Conservation (phyloP, 23 tunicate genomes). For the Trididemnum miniatum region DNA sequence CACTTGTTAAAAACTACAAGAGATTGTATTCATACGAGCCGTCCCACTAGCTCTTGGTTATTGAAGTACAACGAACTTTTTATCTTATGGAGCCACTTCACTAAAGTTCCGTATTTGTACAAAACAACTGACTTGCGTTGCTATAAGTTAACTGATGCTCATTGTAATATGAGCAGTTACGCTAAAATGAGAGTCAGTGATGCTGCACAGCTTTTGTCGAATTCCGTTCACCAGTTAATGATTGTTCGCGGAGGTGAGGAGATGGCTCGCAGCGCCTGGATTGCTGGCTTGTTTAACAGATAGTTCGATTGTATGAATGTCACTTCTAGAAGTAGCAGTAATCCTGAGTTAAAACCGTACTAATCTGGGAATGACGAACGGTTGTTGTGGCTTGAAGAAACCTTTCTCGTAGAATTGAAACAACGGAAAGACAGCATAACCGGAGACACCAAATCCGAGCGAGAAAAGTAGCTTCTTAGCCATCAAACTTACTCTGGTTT, state of each 20-base stretch:
- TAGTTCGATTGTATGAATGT: conserved; percentile 34
- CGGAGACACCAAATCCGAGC: background rate
- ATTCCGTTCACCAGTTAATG: conserved; percentile 14
- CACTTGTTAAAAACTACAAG: too few species aligned
- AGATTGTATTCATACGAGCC: too few species aligned
- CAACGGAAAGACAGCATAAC: conserved; percentile 6
- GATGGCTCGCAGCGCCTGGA: conserved; percentile 37
- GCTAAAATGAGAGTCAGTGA: conserved; percentile 34
- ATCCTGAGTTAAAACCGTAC: conserved; percentile 3
- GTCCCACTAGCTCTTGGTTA: background rate
- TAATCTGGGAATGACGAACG: background rate
- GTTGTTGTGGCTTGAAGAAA: background rate
- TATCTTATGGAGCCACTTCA: conserved; percentile 14
- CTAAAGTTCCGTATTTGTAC: conserved; percentile 20
- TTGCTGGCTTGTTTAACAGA: conserved; percentile 24
- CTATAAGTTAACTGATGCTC: conserved; percentile 27
- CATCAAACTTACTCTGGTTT: conserved; percentile 8
- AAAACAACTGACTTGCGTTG: conserved; percentile 18
- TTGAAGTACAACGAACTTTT: background rate
- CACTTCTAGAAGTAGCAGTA: background rate
- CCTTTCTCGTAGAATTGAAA: background rate
- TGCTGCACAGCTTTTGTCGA: conserved; percentile 29
- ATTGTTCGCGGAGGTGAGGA: conserved; percentile 20
- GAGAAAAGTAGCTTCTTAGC: conserved; percentile 3
- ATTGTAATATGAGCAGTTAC: conserved; percentile 25